Evolutionary conservation across 2,888 invertebrate genomes (phyloP).

Genomic region (Lobophora halterata): DNA sequence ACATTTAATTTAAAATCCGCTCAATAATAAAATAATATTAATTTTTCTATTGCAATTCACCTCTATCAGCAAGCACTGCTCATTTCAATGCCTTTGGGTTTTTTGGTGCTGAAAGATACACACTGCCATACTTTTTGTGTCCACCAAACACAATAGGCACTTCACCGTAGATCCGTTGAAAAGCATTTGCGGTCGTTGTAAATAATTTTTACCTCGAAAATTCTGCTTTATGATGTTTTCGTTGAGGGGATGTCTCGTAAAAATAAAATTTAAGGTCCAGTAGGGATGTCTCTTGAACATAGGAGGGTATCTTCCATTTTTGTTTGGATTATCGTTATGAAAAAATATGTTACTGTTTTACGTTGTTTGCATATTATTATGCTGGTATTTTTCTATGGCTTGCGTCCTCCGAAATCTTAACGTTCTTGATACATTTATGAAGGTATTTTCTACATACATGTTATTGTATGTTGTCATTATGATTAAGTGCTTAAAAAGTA

Average conservation of each 20-base stretch:
- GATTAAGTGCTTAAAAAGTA: too few relatives aligned
- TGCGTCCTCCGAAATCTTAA: too few relatives aligned
- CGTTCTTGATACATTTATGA: too few relatives aligned
- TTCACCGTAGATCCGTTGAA: constrained; percentile 45
- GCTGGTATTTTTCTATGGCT: too few relatives aligned
- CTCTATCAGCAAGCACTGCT: too few relatives aligned
- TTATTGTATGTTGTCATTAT: too few relatives aligned
- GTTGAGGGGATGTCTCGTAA: constrained; percentile 31
- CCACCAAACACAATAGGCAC: constrained; percentile 50
- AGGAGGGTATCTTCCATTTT: constrained; percentile 13
- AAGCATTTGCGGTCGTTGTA: constrained; percentile 40
- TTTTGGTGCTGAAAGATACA: constrained; percentile 38
- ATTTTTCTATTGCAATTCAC: too few relatives aligned
- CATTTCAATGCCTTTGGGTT: too few relatives aligned
- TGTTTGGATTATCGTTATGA: constrained; percentile 16
- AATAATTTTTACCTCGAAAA: constrained; percentile 43
- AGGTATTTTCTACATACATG: too few relatives aligned
- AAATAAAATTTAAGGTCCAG: constrained; percentile 31
- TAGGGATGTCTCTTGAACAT: constrained; percentile 22
- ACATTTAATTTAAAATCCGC: too few relatives aligned
- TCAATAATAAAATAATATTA: too few relatives aligned
- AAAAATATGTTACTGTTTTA: constrained; percentile 7
- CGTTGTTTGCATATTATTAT: neutral
- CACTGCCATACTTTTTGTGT: constrained; percentile 55
- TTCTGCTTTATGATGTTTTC: constrained; percentile 37